Conservation (phyloP, 2,797 vertebrate genomes). For the Psittacula echo region DNA sequence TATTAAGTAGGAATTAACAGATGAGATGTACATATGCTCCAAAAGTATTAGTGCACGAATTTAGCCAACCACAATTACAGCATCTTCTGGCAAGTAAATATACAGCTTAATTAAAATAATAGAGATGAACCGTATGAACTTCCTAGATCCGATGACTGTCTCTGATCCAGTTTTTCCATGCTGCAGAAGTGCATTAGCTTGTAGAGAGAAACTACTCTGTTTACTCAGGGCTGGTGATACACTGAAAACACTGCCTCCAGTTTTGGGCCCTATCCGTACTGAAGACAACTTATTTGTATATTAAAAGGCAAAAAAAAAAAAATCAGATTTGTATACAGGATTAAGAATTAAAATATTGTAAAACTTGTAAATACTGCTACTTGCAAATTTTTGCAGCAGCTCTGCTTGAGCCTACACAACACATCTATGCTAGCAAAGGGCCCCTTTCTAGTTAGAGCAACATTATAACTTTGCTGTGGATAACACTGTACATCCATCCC, state of each 20-base stretch:
- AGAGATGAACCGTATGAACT: not conserved
- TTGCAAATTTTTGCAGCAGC: not conserved
- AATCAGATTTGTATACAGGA: not conserved
- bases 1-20: not conserved
- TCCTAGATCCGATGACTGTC: not conserved
- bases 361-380: not conserved
- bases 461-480: not conserved
- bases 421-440: not conserved
- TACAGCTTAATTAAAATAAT: not conserved
- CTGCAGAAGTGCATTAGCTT: not conserved
- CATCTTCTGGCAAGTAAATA: not conserved
- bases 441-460: not conserved
- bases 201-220: not conserved
- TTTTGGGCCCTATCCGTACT: not conserved
- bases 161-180: not conserved
- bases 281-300: not conserved
- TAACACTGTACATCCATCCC: not conserved
- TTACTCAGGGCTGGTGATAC: not conserved
- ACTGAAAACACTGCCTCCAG: not conserved
- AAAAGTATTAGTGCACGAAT: not conserved
- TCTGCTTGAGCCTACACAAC: not conserved
- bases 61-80: not conserved
- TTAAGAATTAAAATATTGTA: not conserved
- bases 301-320: not conserved
- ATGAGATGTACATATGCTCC: accelerated